Conservation (phyloP, 2,888 invertebrate genomes). For the Crioceris asparagi region DNA sequence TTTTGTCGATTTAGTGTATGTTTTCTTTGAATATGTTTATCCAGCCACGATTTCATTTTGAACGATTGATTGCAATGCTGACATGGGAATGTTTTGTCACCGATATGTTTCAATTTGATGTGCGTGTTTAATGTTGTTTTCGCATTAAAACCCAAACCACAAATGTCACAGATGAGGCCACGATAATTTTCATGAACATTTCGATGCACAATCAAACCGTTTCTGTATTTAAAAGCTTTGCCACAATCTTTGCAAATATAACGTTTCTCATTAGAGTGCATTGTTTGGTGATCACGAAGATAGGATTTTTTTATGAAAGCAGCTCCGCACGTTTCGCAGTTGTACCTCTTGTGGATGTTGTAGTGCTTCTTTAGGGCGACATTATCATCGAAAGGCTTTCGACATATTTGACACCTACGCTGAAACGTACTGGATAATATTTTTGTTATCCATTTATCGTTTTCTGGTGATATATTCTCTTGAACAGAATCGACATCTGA, state of each 20-base stretch:
- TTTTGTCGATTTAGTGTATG: conserved; percentile 15
- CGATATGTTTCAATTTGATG: conserved; percentile 23
- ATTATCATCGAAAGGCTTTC: too few relatives aligned
- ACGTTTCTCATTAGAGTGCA: conserved; percentile 21
- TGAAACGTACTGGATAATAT: too few relatives aligned
- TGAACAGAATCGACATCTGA: too few relatives aligned
- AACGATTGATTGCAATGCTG: conserved; percentile 25
- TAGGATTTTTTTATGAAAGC: conserved; percentile 19
- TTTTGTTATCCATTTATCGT: too few relatives aligned
- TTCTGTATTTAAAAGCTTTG: conserved; percentile 25
- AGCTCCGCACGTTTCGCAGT: conserved; percentile 20
- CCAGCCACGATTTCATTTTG: conserved; percentile 25
- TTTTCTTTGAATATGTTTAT: conserved; percentile 21
- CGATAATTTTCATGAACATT: conserved; percentile 25
- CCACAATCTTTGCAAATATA: conserved; percentile 25
- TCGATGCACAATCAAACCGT: conserved; percentile 24
- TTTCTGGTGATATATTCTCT: too few relatives aligned
- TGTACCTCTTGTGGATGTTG: conserved; percentile 18
- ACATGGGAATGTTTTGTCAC: conserved; percentile 25
- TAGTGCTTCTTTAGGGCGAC: conserved; percentile 13
- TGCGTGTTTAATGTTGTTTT: conserved; percentile 27
- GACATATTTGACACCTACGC: too few relatives aligned
- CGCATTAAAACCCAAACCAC: conserved; percentile 27
- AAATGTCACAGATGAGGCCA: conserved; percentile 25
- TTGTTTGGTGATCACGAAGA: conserved; percentile 19